Evolutionary conservation across 2,888 invertebrate species (phyloP), one percentile per base, ranked within the genome.

Genomic region (Melinopterus prodromus): DNA sequence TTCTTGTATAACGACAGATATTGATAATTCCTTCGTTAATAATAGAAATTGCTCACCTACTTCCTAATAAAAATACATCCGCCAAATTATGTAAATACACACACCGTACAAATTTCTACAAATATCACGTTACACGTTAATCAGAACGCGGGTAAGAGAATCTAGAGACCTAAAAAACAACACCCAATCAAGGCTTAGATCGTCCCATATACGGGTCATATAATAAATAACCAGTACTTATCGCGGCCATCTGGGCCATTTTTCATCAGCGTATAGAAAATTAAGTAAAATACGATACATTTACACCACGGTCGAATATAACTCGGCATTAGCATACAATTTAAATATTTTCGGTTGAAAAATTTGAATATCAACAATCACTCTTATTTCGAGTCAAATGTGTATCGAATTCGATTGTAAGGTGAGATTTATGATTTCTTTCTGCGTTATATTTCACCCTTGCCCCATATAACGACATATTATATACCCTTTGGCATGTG

Each of bases 401-500:
- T 53, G 53, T 53, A 53, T 53, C 53, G 53, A 53, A 53, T 53
- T 53, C 53, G 53, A 53, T 53, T 53, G 53, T 53, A 53, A 53
- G 3, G 9, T 4, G 53, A 53, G 53, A 53, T 53, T 53, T 53
- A 26, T 53, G 53, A n/a, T 53, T 75, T 69, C 74, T 78, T 78
- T 74, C 78, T 69, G 74, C 75, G 75, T 70, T 75, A 14, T 69
- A 70, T 78, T 78, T 78, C 78, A 78, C 78, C 78, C 78, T 78
- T 78, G 78, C 78, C 70, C 78, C 78, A 78, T 37, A 74, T 78
- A 70, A 35, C 26, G 78, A 75, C 75, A 78, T 78, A 75, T 70
- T 70, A 78, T 78, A 78, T 71, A 14, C 36, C 37, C n/a, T 70
- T 77, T 15, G 16, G 36, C 35, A 4, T 53, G 53, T 6, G 53